Evolutionary conservation across 1,140 invertebrate genomes (phyloP).

Genomic region (Drepana arcuata): DNA sequence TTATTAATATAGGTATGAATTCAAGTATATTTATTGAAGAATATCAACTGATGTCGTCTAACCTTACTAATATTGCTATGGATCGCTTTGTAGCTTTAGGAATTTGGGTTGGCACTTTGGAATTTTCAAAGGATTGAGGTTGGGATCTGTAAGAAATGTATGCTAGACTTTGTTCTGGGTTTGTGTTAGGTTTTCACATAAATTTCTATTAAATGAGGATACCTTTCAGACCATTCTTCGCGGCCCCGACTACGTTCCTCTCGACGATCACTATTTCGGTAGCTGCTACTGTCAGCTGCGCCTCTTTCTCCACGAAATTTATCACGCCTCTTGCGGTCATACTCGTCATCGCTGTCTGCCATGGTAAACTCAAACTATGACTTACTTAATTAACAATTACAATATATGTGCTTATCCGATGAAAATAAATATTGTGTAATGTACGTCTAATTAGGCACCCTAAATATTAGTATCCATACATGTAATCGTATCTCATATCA

Average conservation of each 20-base stretch:
- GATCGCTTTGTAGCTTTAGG: conserved; percentile 44
- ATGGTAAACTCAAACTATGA: too few relatives aligned
- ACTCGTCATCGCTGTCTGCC: conserved; percentile 94
- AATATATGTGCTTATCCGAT: too few relatives aligned
- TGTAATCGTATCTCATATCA: too few relatives aligned
- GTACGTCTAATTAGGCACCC: too few relatives aligned
- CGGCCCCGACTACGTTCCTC: conserved; percentile 75
- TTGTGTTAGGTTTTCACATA: too few relatives aligned
- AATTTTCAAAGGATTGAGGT: conserved; percentile 35
- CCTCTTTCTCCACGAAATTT: conserved; percentile 91
- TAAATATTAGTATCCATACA: too few relatives aligned
- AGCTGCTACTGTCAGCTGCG: conserved; percentile 77
- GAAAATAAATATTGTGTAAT: too few relatives aligned
- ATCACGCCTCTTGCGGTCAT: conserved; percentile 88
- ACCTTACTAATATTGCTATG: conserved; percentile 37
- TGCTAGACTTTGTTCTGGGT: not conserved
- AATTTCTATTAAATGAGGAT: too few relatives aligned
- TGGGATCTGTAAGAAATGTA: conserved; percentile 46
- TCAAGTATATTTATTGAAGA: too few relatives aligned
- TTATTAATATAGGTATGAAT: too few relatives aligned
- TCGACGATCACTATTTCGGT: conserved; percentile 80
- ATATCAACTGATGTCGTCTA: too few relatives aligned
- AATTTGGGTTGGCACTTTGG: conserved; percentile 31
- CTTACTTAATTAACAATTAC: too few relatives aligned
- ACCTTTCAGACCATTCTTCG: conserved; percentile 84